Conservation (phyloP, 2,797 vertebrate genomes). For the Sparus aurata region DNA sequence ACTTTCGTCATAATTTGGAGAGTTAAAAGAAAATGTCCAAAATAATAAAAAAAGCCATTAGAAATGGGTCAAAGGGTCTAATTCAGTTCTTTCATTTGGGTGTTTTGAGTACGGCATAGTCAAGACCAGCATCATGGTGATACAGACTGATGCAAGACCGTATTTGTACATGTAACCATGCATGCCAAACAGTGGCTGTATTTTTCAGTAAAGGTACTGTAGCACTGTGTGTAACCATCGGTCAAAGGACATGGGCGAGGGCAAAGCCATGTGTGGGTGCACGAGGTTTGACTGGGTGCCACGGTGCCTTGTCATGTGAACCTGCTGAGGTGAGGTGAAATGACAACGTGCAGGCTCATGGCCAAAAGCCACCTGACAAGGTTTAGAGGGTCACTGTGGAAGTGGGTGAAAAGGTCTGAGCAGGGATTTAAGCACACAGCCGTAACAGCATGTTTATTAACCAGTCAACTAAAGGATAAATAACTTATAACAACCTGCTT, state of each 20-base stretch:
- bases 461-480: not conserved
- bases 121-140: not conserved
- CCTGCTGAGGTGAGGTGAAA: slow-evolving; percentile 24
- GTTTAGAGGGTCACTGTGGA: slow-evolving; percentile 28
- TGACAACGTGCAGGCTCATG: slow-evolving; percentile 5
- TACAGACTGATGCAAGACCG: slow-evolving; percentile 39
- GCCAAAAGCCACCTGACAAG: slow-evolving; percentile 30
- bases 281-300: slow-evolving; percentile 24
- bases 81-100: not conserved
- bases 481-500: not conserved
- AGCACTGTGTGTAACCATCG: slow-evolving; percentile 26
- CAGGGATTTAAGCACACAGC: slow-evolving; percentile 16
- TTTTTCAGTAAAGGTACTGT: slow-evolving; percentile 5
- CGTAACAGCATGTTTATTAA: slow-evolving; percentile 7
- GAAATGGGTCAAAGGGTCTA: not conserved
- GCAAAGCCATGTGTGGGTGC: slow-evolving; percentile 8
- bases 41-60: not conserved
- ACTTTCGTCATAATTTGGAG: not conserved
- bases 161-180: slow-evolving; percentile 5
- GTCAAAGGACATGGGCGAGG: slow-evolving; percentile 42
- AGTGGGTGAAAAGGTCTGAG: slow-evolving; percentile 40
- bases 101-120: not conserved
- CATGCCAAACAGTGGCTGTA: slow-evolving; percentile 1
- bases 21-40: not conserved
- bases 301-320: slow-evolving; percentile 38